Conservation (phyloP, 2,797 vertebrate species). For the Catamblyrhynchus diadema region DNA sequence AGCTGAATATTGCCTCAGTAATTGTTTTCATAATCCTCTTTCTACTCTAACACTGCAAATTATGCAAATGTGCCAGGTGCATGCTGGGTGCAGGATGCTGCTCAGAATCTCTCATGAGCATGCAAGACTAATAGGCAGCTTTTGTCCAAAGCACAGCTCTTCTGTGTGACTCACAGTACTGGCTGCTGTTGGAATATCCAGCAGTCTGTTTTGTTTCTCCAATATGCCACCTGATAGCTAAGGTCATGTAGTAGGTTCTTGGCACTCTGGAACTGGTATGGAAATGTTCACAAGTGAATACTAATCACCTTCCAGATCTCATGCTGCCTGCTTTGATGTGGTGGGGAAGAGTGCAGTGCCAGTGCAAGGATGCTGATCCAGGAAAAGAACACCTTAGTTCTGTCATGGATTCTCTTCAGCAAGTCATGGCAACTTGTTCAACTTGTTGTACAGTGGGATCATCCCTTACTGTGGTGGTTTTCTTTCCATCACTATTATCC, state of each 20-base stretch:
- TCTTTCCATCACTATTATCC: background rate
- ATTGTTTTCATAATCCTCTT: constrained; percentile 13
- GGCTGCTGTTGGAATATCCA: background rate
- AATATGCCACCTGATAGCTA: background rate
- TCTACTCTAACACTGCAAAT: constrained; percentile 13
- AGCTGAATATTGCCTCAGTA: background rate
- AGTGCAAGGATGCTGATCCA: background rate
- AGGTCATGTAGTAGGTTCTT: background rate
- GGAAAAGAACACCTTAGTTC: background rate
- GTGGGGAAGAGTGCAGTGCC: background rate
- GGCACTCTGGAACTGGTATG: background rate
- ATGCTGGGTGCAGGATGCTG: constrained; percentile 13
- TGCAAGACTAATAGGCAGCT: background rate
- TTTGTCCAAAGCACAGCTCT: background rate
- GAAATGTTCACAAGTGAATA: background rate
- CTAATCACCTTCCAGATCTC: background rate
- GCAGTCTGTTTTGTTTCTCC: background rate
- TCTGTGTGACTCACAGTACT: background rate
- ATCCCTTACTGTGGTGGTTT: background rate
- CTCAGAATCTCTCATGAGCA: background rate
- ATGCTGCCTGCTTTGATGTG: background rate
- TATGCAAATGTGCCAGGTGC: constrained; percentile 29
- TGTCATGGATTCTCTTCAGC: background rate
- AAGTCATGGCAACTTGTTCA: background rate
- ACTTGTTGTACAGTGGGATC: background rate